Conservation (phyloP, 2,797 vertebrate genomes). For the Crocidura indochinensis region DNA sequence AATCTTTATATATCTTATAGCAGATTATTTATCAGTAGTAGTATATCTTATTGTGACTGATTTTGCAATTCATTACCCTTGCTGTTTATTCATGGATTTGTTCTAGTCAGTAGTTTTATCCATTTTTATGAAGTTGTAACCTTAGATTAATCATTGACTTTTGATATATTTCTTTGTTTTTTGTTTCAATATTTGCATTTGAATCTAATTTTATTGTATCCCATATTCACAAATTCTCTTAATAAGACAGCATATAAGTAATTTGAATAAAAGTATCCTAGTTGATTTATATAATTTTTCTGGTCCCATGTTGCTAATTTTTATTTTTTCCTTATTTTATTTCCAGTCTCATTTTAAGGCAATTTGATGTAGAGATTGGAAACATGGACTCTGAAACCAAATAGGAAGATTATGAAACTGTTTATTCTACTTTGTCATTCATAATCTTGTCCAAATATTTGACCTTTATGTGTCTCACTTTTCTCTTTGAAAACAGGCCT, state of each 20-base stretch:
- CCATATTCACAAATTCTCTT: background rate
- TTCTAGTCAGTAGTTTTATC: conserved; percentile 23
- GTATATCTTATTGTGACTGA: background rate
- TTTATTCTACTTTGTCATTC: background rate
- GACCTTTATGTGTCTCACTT: conserved; percentile 17
- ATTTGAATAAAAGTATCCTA: background rate
- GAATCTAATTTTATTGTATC: background rate
- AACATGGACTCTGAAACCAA: background rate
- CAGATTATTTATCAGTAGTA: conserved; percentile 29
- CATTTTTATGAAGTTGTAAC: conserved; percentile 17
- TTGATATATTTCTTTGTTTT: background rate
- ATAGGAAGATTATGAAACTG: conserved; percentile 26
- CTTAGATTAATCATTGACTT: conserved; percentile 4
- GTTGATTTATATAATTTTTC: conserved; percentile 30
- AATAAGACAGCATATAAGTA: conserved; percentile 7
- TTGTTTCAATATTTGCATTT: conserved; percentile 48
- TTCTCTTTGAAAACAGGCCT: conserved; percentile 21
- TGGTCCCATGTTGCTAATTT: background rate
- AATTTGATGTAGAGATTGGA: background rate
- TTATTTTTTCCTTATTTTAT: background rate
- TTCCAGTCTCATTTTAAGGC: background rate
- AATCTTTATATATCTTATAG: background rate
- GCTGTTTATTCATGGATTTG: background rate
- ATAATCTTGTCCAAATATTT: conserved; percentile 33
- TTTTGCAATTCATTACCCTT: background rate